phyloP scores from a whole-genome alignment of 1,140 invertebrate genomes.

The Cryptotermes secundus region DNA sequence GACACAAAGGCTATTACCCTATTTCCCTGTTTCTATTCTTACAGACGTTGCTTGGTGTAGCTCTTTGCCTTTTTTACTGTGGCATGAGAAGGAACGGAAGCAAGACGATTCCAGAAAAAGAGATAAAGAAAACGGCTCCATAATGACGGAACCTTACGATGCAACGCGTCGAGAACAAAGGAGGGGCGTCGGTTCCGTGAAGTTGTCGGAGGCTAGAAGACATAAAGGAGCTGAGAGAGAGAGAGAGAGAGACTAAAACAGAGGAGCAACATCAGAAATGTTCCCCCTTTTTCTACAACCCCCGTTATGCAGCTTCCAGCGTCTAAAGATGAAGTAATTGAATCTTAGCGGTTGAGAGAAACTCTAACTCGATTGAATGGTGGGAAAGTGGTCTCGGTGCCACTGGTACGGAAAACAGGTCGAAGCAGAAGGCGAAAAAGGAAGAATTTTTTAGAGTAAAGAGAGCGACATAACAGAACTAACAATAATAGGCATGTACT shows the following conservation, averaged over 20 bases:
- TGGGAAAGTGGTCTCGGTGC: background rate
- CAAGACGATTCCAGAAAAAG: background rate
- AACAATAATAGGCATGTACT: background rate
- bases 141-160: background rate
- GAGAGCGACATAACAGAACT: background rate
- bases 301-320: conserved; percentile 1
- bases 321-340: conserved; percentile 13
- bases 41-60: background rate
- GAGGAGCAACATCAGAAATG: conserved; percentile 15
- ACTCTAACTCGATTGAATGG: conserved; percentile 17
- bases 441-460: background rate
- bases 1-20: background rate
- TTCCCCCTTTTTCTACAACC: background rate
- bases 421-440: background rate
- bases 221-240: too few relatives aligned
- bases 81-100: background rate
- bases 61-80: background rate
- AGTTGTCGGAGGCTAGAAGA: background rate
- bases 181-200: background rate
- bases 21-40: background rate
- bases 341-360: conserved; percentile 16
- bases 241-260: background rate
- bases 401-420: background rate
- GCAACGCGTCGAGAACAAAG: background rate
- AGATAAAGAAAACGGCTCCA: background rate